Base-by-base conservation (phyloP, 2,888 invertebrate genomes). In the Nemotelus nigrinus region DNA sequence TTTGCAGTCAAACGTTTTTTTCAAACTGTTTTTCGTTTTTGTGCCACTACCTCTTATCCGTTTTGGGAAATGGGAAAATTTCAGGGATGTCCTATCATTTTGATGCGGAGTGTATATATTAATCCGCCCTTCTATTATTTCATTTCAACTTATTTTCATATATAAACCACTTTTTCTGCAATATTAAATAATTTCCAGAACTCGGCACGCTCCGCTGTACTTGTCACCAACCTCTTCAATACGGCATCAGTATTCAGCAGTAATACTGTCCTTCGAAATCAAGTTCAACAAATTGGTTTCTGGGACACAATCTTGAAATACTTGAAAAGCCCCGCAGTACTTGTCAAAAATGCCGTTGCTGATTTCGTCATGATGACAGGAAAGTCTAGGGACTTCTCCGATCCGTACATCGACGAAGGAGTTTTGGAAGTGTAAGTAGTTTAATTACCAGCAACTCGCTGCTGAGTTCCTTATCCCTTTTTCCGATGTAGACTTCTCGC, bases 331-430 rank as follows among this genome's bases (percentile, higher is more conserved):
- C 77, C 82, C 3, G 83, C 85, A 2, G 83, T 83, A 68, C 74
- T 83, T 47, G 81, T 86, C 0, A 85, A 85, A 80, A 83, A 83
- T 0, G 82, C 85, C 0, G 85, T 82, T 0, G 84, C 85, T 7
- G 86, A 85, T 79, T 86, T 86, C 50, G 83, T 86, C 68, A 81
- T 85, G 71, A 83, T 85, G 78, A 85, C 85, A 0, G 83, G 84
- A 0, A 83, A 85, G 3, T 83, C 84, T 58, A 79, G 78, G 10
- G 82, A 82, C 43, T 85, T 84, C 67, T 78, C 84, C 0, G 81
- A 83, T 45, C 82, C 81, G 7, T 86, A 85, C 57, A 82, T 84
- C 1, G 83, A 85, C 55, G 80, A 82, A 2, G 85, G 83, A 0
- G 82, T 86, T 2, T 78, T 86, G 6, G 83, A 84, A 76, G 82